Conservation (phyloP, 2,113 vertebrate genomes). For the Cyprinodon variegatus region DNA sequence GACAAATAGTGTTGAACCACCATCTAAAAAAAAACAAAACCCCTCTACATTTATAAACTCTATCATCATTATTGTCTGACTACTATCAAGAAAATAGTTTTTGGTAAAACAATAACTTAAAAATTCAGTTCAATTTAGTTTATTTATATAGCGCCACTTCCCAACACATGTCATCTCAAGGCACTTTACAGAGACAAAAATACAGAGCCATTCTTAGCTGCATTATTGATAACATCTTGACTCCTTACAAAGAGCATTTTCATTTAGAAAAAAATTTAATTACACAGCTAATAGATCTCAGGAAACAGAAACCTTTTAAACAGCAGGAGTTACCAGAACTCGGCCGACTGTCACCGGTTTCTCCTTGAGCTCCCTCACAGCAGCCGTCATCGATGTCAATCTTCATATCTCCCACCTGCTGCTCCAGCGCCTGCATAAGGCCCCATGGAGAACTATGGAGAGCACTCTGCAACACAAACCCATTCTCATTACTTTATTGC, state of each 20-base stretch:
- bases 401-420: conserved; percentile 78
- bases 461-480: conserved; percentile 69
- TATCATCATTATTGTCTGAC: neutral
- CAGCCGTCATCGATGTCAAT: conserved; percentile 52
- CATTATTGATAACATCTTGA: conserved; percentile 1
- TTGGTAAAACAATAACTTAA: neutral
- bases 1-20: neutral
- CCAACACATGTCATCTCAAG: too few species aligned
- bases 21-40: conserved; percentile 33
- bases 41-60: conserved; percentile 14
- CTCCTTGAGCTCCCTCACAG: conserved; percentile 59
- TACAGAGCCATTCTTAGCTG: neutral
- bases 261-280: conserved; percentile 11
- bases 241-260: conserved; percentile 12
- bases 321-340: conserved; percentile 66
- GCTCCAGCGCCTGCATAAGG: conserved; percentile 74
- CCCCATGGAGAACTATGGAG: conserved; percentile 77
- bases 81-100: neutral
- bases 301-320: neutral
- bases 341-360: conserved; percentile 59
- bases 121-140: too few species aligned
- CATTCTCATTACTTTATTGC: neutral
- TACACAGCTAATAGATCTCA: neutral
- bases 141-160: too few species aligned
- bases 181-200: too few species aligned